Conservation (phyloP, 2,113 vertebrate genomes). For the Pterocles burchelli region DNA sequence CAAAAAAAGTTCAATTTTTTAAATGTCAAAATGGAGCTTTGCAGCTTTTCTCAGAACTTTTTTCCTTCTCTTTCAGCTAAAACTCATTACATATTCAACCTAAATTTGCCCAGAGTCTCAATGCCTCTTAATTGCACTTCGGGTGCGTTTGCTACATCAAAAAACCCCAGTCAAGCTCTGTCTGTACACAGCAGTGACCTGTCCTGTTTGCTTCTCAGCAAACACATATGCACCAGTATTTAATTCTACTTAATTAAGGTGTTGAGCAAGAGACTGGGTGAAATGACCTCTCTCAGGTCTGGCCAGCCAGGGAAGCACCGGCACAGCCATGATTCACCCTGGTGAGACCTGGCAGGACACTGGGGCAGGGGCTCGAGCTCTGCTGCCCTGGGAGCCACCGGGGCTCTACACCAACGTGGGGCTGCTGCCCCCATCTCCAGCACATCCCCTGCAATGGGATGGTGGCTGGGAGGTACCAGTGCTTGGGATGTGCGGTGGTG, state of each 20-base stretch:
- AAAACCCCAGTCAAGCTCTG: background rate
- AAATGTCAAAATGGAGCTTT: background rate
- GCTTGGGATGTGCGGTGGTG: background rate
- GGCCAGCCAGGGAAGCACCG: background rate
- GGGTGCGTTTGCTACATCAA: background rate
- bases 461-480: background rate
- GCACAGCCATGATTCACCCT: background rate
- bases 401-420: accelerated
- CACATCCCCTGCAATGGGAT: background rate
- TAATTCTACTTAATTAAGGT: background rate
- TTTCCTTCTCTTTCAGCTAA: background rate
- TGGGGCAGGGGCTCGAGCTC: background rate
- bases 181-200: accelerated
- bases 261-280: background rate
- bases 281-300: background rate
- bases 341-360: background rate
- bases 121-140: background rate
- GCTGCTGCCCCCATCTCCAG: background rate
- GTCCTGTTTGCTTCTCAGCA: background rate
- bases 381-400: accelerated
- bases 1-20: background rate
- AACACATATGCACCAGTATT: accelerated
- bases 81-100: background rate
- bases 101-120: background rate
- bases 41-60: background rate